phyloP scores from a whole-genome alignment of 2,113 vertebrate genomes.

The Sturnira hondurensis region DNA sequence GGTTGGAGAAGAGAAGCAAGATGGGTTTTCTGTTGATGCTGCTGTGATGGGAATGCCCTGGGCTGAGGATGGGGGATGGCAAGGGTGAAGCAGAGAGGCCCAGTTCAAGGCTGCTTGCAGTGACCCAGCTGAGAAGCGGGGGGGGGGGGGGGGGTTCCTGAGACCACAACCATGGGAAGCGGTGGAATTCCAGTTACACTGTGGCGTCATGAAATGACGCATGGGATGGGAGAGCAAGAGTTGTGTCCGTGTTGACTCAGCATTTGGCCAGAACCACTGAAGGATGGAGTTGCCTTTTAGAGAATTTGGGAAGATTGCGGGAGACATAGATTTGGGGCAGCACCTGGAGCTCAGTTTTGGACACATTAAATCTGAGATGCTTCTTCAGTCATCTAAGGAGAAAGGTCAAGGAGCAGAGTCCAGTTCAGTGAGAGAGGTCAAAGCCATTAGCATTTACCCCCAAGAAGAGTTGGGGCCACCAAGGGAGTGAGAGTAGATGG shows the following conservation, averaged over 20 bases:
- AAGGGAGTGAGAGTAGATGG: background rate
- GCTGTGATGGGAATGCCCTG: background rate
- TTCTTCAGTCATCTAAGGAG: background rate
- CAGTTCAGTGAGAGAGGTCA: background rate
- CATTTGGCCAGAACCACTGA: background rate
- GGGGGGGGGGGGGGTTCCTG: background rate
- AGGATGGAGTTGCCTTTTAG: background rate
- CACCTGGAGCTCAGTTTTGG: background rate
- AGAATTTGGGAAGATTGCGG: background rate
- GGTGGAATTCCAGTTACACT: background rate
- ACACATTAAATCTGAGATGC: background rate
- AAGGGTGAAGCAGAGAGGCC: background rate
- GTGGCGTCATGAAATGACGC: background rate
- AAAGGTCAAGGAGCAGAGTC: background rate
- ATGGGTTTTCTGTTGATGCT: background rate
- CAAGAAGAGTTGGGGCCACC: background rate
- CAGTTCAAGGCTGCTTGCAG: background rate
- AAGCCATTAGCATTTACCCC: background rate
- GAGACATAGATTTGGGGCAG: background rate
- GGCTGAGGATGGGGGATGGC: background rate
- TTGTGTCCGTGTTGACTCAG: background rate
- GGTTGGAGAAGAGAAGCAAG: background rate
- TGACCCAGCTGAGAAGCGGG: too few species aligned
- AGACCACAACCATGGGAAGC: background rate
- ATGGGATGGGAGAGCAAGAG: background rate